Conservation (phyloP, 2,888 invertebrate species). For the Meiosimyza platycephala region DNA sequence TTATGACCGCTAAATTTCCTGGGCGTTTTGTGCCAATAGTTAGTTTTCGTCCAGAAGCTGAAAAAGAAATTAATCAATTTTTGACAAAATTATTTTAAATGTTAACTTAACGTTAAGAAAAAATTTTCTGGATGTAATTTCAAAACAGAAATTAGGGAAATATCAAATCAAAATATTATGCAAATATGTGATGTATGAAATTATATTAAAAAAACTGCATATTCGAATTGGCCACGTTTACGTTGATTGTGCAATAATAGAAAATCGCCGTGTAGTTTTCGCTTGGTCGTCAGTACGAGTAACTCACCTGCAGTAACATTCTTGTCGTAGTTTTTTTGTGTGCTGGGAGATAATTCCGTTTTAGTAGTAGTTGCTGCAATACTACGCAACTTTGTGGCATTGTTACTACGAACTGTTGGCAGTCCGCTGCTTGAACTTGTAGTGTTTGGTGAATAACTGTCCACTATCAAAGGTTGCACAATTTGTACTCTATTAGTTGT, state of each 20-base stretch:
- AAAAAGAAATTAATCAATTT: slow-evolving; percentile 41
- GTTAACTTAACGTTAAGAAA: neutral
- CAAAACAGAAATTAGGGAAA: slow-evolving; percentile 16
- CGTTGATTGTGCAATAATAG: slow-evolving; percentile 32
- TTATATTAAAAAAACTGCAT: too few relatives aligned
- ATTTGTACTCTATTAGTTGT: slow-evolving; percentile 43
- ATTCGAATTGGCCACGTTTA: neutral
- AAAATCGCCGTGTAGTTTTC: slow-evolving; percentile 32
- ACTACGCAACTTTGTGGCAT: slow-evolving; percentile 44
- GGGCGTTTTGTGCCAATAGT: slow-evolving; percentile 80
- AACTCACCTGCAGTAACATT: too few relatives aligned
- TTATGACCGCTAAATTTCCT: slow-evolving; percentile 74
- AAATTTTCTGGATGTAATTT: slow-evolving; percentile 9
- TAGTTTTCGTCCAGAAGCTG: slow-evolving; percentile 85
- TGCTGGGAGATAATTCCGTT: slow-evolving; percentile 24
- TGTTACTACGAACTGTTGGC: slow-evolving; percentile 45
- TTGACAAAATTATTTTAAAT: neutral
- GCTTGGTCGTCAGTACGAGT: too few relatives aligned
- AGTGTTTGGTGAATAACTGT: slow-evolving; percentile 39
- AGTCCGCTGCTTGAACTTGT: slow-evolving; percentile 36
- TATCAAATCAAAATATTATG: slow-evolving; percentile 9
- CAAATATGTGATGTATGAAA: slow-evolving; percentile 8
- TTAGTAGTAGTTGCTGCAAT: slow-evolving; percentile 41
- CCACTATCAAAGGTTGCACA: slow-evolving; percentile 54
- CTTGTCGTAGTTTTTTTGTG: too few relatives aligned